These are phyloP conservation scores for Sipunculus nudus DNA, from an alignment of 2,888 invertebrate species.

Conservation along the genomic window DNA sequence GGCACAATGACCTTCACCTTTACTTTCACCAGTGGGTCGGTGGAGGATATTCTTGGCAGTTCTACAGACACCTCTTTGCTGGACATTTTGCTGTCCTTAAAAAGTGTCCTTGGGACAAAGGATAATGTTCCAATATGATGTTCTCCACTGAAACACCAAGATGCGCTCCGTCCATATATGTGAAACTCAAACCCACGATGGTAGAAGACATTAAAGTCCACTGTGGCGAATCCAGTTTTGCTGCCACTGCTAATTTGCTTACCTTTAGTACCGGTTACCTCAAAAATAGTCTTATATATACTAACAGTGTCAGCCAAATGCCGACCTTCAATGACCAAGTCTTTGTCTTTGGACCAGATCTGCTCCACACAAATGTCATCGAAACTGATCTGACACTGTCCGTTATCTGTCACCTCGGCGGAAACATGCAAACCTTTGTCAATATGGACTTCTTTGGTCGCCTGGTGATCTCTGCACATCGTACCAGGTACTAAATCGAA, in stretches of 20 bases:
- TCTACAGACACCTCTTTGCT: too few relatives aligned
- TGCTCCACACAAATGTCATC: slow-evolving; percentile 22
- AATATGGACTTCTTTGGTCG: too few relatives aligned
- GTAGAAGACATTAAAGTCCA: slow-evolving; percentile 20
- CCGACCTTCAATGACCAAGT: slow-evolving; percentile 18
- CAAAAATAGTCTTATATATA: slow-evolving; percentile 17
- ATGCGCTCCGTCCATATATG: slow-evolving; percentile 13
- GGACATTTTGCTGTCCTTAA: too few relatives aligned
- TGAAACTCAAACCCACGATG: slow-evolving; percentile 32
- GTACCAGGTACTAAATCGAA: too few relatives aligned
- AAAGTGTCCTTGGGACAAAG: slow-evolving; percentile 25
- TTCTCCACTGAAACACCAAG: slow-evolving; percentile 7
- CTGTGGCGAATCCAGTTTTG: not conserved
- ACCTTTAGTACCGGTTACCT: slow-evolving; percentile 13
- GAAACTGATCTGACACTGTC: slow-evolving; percentile 24
- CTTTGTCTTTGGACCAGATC: slow-evolving; percentile 27
- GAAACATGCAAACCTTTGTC: too few relatives aligned
- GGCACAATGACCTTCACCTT: slow-evolving; percentile 11
- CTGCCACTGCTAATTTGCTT: not conserved
- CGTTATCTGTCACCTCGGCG: too few relatives aligned
- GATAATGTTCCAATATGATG: slow-evolving; percentile 21
- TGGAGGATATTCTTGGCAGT: slow-evolving; percentile 28
- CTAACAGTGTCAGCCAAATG: slow-evolving; percentile 27
- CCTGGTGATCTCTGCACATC: too few relatives aligned
- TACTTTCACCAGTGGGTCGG: slow-evolving; percentile 31